Conservation (phyloP, 2,888 invertebrate genomes). For the Lissonota sp. region DNA sequence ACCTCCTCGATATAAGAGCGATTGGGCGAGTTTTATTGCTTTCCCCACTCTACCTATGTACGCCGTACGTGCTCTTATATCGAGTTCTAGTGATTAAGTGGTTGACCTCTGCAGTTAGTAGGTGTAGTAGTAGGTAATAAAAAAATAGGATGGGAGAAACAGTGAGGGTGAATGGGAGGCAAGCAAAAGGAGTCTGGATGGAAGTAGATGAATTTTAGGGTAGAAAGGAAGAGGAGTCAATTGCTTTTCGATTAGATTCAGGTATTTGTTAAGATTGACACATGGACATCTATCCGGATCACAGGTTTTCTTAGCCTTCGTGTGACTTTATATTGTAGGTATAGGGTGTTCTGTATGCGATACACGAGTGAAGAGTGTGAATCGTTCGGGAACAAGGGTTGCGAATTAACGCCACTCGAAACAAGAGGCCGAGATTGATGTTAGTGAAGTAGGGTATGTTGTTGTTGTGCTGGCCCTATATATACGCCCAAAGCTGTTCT, state of each 20-base stretch:
- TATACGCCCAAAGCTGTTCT: constrained; percentile 44
- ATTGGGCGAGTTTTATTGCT: no score
- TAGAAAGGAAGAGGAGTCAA: constrained; percentile 24
- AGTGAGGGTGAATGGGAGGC: background rate
- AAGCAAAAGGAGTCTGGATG: background rate
- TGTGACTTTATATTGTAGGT: constrained; percentile 40
- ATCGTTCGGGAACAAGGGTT: constrained; percentile 77
- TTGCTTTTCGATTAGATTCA: constrained; percentile 56
- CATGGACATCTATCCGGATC: constrained; percentile 78
- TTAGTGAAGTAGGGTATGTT: constrained; percentile 66
- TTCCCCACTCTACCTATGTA: no score
- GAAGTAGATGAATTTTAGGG: constrained; percentile 45
- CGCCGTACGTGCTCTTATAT: no score
- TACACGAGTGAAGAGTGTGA: constrained; percentile 62
- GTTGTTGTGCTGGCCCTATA: constrained; percentile 31
- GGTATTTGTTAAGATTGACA: constrained; percentile 67
- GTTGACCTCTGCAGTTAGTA: background rate
- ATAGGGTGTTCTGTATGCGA: background rate
- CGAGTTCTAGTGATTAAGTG: no score
- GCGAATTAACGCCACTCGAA: constrained; percentile 81
- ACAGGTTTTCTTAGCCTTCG: constrained; percentile 57
- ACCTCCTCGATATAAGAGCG: no score
- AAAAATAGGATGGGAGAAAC: background rate
- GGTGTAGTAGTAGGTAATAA: background rate
- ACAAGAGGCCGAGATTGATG: constrained; percentile 80